A percentile compares a stretch with the other conserved stretches of the same genome.
Evolutionary conservation across 1,140 invertebrate genomes (phyloP).

Genomic region (Oppia nitens): DNA sequence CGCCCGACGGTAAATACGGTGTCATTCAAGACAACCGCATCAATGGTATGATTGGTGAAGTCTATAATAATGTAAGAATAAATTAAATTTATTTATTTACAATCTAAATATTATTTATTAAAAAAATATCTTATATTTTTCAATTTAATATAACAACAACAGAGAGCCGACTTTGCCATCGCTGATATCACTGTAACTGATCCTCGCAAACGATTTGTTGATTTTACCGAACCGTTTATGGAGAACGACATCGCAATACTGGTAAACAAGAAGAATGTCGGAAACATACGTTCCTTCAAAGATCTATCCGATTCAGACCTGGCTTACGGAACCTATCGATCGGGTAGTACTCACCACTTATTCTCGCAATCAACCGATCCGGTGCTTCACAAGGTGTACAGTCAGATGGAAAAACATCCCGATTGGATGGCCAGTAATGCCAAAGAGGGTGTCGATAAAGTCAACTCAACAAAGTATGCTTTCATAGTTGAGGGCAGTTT

Average conservation of each 20-base stretch:
- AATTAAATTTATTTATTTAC: background rate
- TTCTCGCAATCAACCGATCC: background rate
- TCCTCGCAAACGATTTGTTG: conserved; percentile 67
- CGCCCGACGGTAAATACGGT: conserved; percentile 60
- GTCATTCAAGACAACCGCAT: conserved; percentile 36
- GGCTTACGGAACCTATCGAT: conserved; percentile 9
- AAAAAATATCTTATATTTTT: background rate
- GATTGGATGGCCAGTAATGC: background rate
- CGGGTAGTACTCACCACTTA: background rate
- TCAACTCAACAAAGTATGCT: conserved; percentile 3
- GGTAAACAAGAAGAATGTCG: background rate
- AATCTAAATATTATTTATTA: background rate
- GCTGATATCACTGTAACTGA: conserved; percentile 87
- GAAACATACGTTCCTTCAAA: background rate
- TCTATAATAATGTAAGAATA: conserved; percentile 48
- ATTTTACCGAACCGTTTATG: conserved; percentile 92
- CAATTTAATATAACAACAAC: conserved; percentile 18
- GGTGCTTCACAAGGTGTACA: background rate
- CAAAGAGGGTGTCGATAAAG: conserved; percentile 10
- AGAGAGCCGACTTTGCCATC: conserved; percentile 74
- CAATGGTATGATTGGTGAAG: conserved; percentile 58
- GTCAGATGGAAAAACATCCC: conserved; percentile 2
- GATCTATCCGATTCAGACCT: conserved; percentile 1
- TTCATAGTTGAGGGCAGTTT: conserved; percentile 11
- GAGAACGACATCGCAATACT: conserved; percentile 4